These are phyloP conservation scores for Halcyon leucocephala DNA, from an alignment of 2,797 vertebrate species.

Conservation along the genomic window DNA sequence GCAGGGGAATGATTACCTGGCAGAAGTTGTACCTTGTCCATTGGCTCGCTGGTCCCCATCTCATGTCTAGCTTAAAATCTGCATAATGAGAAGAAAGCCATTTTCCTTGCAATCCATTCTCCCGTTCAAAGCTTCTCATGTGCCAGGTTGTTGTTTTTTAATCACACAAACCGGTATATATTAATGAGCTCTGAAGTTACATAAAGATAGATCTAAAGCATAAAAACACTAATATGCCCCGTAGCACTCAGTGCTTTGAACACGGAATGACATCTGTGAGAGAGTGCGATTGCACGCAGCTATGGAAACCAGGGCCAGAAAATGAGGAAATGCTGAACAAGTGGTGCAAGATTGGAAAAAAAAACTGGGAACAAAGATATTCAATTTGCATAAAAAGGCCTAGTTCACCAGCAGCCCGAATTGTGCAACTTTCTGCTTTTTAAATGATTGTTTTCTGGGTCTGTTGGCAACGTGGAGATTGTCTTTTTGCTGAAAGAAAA, in stretches of 20 bases:
- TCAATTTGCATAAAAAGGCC: slow-evolving; percentile 60
- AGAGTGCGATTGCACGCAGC: slow-evolving; percentile 33
- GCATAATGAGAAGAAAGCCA: slow-evolving; percentile 31
- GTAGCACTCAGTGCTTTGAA: slow-evolving; percentile 58
- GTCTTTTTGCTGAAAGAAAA: background rate
- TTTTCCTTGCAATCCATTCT: slow-evolving; percentile 24
- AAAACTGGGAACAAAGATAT: slow-evolving; percentile 30
- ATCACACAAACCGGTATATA: slow-evolving; percentile 65
- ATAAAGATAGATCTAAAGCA: slow-evolving; percentile 53
- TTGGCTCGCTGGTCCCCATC: background rate
- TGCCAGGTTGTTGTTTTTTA: slow-evolving; percentile 57
- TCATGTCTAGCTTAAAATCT: background rate
- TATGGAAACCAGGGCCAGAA: slow-evolving; percentile 59
- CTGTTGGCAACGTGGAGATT: background rate
- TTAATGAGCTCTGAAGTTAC: slow-evolving; percentile 67
- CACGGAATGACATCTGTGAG: slow-evolving; percentile 41
- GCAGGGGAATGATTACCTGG: background rate
- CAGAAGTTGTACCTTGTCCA: background rate
- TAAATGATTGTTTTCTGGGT: background rate
- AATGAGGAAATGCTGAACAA: slow-evolving; percentile 29
- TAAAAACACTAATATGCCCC: slow-evolving; percentile 48
- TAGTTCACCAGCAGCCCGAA: background rate
- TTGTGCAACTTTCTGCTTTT: background rate
- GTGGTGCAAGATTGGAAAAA: background rate
- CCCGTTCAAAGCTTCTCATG: slow-evolving; percentile 35